A percentile compares a stretch with the other conserved stretches of the same genome.
Conservation (phyloP, 1,140 invertebrate genomes). For the Drosophila asahinai region DNA sequence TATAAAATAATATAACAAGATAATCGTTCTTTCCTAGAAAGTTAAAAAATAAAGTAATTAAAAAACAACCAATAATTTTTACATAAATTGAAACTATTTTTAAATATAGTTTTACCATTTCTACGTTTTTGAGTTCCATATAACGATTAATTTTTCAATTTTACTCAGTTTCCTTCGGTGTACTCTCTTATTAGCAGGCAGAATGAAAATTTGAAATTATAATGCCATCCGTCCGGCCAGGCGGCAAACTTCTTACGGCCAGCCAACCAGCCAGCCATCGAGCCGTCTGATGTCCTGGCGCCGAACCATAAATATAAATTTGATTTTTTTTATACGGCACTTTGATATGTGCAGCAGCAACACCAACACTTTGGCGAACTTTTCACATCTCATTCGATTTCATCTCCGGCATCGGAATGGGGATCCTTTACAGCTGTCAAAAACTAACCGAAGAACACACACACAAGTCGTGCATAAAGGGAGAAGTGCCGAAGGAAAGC, state of each 20-base stretch:
- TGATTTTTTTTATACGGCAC: conserved; percentile 69
- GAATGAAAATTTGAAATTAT: conserved; percentile 73
- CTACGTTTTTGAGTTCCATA: too few species aligned
- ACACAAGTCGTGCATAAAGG: background rate
- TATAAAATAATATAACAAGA: too few species aligned
- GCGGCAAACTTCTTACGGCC: conserved; percentile 63
- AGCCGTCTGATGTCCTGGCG: conserved; percentile 50
- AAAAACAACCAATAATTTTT: too few species aligned
- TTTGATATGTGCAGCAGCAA: conserved; percentile 60
- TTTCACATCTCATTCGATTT: conserved; percentile 35
- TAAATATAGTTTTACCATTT: too few species aligned
- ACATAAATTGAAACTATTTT: too few species aligned
- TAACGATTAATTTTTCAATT: too few species aligned
- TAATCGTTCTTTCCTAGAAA: too few species aligned
- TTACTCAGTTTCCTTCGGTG: background rate
- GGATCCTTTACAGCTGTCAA: conserved; percentile 34
- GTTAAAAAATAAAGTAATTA: too few species aligned
- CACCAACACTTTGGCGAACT: conserved; percentile 51
- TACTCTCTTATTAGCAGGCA: conserved; percentile 64
- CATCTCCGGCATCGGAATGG: conserved; percentile 5
- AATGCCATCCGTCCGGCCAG: conserved; percentile 64
- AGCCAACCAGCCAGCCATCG: conserved; percentile 17
- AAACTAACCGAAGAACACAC: conserved; percentile 36
- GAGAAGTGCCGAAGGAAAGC: conserved; percentile 21
- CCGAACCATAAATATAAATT: conserved; percentile 76